phyloP scores from a whole-genome alignment of 2,797 vertebrate species.

The Pelodytes ibericus region DNA sequence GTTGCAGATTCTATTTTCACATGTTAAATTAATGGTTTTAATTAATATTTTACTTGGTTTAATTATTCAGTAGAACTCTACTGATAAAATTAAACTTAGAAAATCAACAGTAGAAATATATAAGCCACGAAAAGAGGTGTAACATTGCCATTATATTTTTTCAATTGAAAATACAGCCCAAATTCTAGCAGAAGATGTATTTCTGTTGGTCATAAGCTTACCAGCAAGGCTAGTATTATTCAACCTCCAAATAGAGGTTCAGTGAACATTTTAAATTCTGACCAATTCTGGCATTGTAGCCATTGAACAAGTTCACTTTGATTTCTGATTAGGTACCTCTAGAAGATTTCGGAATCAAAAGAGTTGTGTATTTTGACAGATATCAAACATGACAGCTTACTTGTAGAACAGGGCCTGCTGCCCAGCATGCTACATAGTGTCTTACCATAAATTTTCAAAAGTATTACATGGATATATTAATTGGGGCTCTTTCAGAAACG shows the following conservation, averaged over 20 bases:
- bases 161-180: too few species aligned
- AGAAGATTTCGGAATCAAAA: constrained; percentile 85
- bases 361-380: constrained; percentile 72
- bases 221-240: constrained; percentile 63
- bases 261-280: constrained; percentile 80
- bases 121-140: too few species aligned
- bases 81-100: too few species aligned
- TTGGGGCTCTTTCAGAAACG: constrained; percentile 59
- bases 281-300: constrained; percentile 81
- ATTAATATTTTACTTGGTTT: too few species aligned
- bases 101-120: too few species aligned
- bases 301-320: constrained; percentile 77
- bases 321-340: constrained; percentile 79
- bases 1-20: too few species aligned
- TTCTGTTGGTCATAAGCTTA: constrained; percentile 54
- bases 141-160: too few species aligned
- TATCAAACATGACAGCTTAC: constrained; percentile 89
- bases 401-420: constrained; percentile 79
- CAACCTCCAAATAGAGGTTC: constrained; percentile 80
- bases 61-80: too few species aligned
- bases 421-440: constrained; percentile 75
- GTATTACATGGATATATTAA: constrained; percentile 58
- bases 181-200: too few species aligned
- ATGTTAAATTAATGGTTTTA: too few species aligned
- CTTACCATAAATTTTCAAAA: constrained; percentile 59